Evolutionary conservation across 2,113 vertebrate genomes (phyloP), one percentile per base, ranked within the genome.

Genomic region (Asarcornis scutulata): DNA sequence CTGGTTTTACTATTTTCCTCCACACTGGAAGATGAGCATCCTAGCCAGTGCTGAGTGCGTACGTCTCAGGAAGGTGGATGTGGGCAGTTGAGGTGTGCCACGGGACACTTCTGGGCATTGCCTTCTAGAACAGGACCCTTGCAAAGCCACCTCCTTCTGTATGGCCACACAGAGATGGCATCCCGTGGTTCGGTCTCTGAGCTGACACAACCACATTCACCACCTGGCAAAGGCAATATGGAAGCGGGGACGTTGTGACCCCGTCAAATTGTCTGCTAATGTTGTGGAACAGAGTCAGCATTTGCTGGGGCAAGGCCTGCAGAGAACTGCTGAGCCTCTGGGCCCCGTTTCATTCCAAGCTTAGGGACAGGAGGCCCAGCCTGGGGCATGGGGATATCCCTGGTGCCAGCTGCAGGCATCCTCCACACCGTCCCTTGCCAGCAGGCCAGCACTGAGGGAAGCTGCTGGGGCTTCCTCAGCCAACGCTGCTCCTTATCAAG

Each of bases 11-110:
- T 59, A 27, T 60, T 92, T 69, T 91, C 22, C 79, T 88, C 58
- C 58, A 38, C 46, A 32, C 34, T 64, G 9, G 27, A 59, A 60
- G 69, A 72, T 2, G 34, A 82, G 6, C 36, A 67, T 38, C 26
- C 63, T 18, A 13, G 38, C 12, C 44, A 64, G 42, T 1, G 1
- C 27, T 0, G 0, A 7, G 48, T 80, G 76, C 58, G 21, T 4
- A 8, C 26, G 15, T 9, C 42, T 53, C 11, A 15, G 76, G 58
- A 42, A 53, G 25, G 63, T 3, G 34, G 52, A 59, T 64, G 42
- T 7, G 48, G 29, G 13, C 10, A 62, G 48, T 5, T 21, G 34
- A 53, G 50, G 40, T 1, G 5, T 44, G 40, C 63, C 48, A 36
- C 36, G 4, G 79, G 11, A 64, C 7, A 27, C 11, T 80, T 58